Evolutionary conservation across 2,888 invertebrate species (phyloP), one percentile per base, ranked within the genome.

Genomic region (Nycteola revayana): DNA sequence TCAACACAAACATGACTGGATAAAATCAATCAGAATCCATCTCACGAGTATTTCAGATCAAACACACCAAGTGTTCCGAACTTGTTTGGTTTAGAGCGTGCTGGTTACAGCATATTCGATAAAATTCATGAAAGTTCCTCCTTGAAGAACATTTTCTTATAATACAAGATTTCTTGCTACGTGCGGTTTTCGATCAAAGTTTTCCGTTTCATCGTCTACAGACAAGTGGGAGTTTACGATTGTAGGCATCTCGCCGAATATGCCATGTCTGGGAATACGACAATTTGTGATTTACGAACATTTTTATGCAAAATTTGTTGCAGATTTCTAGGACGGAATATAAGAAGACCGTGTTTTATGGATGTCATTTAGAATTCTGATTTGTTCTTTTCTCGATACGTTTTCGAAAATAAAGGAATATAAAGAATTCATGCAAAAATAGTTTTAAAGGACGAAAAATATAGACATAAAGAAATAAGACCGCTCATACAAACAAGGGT

Each of bases 181-280:
- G 74, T 71, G 80, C 67, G 82, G 82, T 80, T 80, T 80, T 80
- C 76, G 72, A 82, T 83, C 77, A 78, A 84, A 85, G 76, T 85
- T 85, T 81, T 74, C 77, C 75, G 66, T 76, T 75, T 65, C 66
- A 57, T 61, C 70, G 66, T 67, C 60, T 66, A 42, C 59, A 51
- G 50, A 57, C 55, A 63, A 68, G 64, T 63, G 63, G 51, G 55
- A 58, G 52, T 55, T 49, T 57, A 43, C 37, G 44, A 36, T 28
- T 42, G 45, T 44, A 54, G 48, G 44, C 42, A 48, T 44, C 45
- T 50, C 26, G 27, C 36, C 20, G 34, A 47, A 49, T 51, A 45
- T 49, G 39, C 37, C 41, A 30, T 43, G 44, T 37, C 39, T 40
- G 28, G 30, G 25, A 43, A 49, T 47, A 39, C 40, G 42, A 42